A percentile compares a stretch with the other conserved stretches of the same genome.
These are phyloP conservation scores for Spheniscus mendiculus DNA, from an alignment of 2,113 vertebrate genomes.

Conservation along the genomic window DNA sequence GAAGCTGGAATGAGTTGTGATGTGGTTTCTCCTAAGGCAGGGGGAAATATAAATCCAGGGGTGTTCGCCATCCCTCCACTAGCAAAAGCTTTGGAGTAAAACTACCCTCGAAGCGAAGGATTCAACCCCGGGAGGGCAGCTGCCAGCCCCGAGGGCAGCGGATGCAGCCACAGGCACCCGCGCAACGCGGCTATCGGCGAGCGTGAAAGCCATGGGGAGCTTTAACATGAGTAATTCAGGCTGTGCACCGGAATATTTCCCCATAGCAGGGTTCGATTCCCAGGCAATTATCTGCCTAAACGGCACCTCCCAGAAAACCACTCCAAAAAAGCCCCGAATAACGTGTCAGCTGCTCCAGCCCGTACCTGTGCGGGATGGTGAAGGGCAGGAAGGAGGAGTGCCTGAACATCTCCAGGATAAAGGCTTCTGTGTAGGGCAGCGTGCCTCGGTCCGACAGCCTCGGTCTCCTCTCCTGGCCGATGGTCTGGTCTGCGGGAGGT, in stretches of 20 bases:
- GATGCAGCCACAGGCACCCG: too few species aligned
- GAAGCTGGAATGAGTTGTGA: neutral
- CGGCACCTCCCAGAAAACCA: neutral
- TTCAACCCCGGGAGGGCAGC: neutral
- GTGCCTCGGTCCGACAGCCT: constrained; percentile 75
- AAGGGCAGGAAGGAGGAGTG: constrained; percentile 91
- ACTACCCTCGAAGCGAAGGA: neutral
- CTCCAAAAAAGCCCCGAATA: neutral
- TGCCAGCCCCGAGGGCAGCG: neutral
- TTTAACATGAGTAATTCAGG: neutral
- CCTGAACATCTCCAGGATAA: constrained; percentile 88
- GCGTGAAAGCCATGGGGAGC: neutral
- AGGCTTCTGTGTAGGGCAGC: constrained; percentile 86
- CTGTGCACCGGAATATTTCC: neutral
- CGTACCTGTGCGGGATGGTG: constrained; percentile 89
- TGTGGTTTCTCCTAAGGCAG: neutral
- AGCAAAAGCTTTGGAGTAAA: neutral
- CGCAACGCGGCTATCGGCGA: rapidly evolving
- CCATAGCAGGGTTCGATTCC: neutral
- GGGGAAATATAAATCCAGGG: neutral
- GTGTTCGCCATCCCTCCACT: rapidly evolving
- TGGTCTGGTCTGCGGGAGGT: constrained; percentile 72
- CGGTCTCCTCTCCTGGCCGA: constrained; percentile 79
- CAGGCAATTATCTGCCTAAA: neutral
- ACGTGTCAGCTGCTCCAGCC: rapidly evolving